Evolutionary conservation across 2,797 vertebrate species (phyloP), one percentile per base, ranked within the genome.

Genomic region (Cossypha dichroa): DNA sequence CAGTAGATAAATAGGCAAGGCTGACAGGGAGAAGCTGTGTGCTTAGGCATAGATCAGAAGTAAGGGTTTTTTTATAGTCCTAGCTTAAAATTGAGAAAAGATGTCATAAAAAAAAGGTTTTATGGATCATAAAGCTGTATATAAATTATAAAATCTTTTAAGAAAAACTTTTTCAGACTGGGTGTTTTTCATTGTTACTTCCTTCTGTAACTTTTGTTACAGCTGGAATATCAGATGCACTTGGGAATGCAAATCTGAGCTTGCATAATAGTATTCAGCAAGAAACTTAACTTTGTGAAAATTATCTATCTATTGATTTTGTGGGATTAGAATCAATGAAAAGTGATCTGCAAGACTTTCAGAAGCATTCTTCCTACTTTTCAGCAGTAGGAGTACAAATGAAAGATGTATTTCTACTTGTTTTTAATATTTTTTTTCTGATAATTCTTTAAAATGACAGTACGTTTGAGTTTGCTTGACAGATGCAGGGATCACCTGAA

Each of bases 191-290:
- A 20, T 36, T 38, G 5, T 90, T 87, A n/a, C 33, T 83, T 95
- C 66, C 43, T 88, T 84, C 33, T 14, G 34, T 34, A 34, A 11
- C 22, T 16, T 16, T 18, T 52, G 11, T 60, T 46, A 25, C 48
- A 93, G 56, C 70, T 88, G 62, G 95, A 95, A 92, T 73, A 64
- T 90, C 60, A 93, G 60, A n/a, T 34, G 58, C 34, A 45, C 23
- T 33, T 52, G 45, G 19, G 4, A 34, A 34, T 68, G 51, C 34
- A 76, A 85, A 74, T 82, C 56, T 54, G 64, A 89, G 22, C 49
- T 93, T 94, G 58, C 40, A 36, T n/a, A 90, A 62, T 28, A 41
- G 20, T 25, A 77, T 73, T 88, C 15, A 45, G 14, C 29, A 77
- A 46, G 25, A 85, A 84, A 70, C 1, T 15, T 6, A 77, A 36